Conservation (phyloP, 2,797 vertebrate genomes). For the Cyprinella venusta region DNA sequence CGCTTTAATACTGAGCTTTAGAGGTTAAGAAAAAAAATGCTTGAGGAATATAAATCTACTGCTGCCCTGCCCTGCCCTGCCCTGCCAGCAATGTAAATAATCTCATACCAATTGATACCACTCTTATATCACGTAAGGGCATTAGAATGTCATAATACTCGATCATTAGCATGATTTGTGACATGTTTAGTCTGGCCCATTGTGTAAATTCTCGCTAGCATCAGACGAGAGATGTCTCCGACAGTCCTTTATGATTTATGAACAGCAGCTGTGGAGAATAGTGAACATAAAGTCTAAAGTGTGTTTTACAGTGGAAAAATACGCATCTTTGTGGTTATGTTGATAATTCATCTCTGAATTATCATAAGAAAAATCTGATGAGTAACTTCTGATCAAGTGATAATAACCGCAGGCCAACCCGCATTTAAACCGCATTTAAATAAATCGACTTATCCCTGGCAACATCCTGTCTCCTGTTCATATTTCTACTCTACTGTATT, state of each 20-base stretch:
- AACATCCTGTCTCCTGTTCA: slow-evolving; percentile 27
- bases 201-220: slow-evolving; percentile 44
- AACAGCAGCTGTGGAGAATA: slow-evolving; percentile 73
- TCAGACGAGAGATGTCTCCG: slow-evolving; percentile 36
- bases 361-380: background rate
- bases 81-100: background rate
- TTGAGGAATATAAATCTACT: background rate
- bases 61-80: background rate
- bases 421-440: too few relatives aligned
- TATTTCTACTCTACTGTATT: slow-evolving; percentile 23
- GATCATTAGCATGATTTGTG: slow-evolving; percentile 30
- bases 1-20: background rate
- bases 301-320: background rate
- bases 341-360: slow-evolving; percentile 42
- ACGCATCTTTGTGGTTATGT: slow-evolving; percentile 12
- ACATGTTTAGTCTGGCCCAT: slow-evolving; percentile 56
- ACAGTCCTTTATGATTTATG: slow-evolving; percentile 77
- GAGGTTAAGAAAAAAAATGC: background rate
- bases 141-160: slow-evolving; percentile 15
- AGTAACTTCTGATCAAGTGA: slow-evolving; percentile 28
- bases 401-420: slow-evolving; percentile 3
- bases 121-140: background rate
- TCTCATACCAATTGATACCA: background rate
- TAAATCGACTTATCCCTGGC: background rate
- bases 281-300: slow-evolving; percentile 60